Percentiles rank a stretch among this genome's conserved stretches.
Evolutionary conservation across 2,113 vertebrate species (phyloP).

Genomic region (Nycticebus coucang): DNA sequence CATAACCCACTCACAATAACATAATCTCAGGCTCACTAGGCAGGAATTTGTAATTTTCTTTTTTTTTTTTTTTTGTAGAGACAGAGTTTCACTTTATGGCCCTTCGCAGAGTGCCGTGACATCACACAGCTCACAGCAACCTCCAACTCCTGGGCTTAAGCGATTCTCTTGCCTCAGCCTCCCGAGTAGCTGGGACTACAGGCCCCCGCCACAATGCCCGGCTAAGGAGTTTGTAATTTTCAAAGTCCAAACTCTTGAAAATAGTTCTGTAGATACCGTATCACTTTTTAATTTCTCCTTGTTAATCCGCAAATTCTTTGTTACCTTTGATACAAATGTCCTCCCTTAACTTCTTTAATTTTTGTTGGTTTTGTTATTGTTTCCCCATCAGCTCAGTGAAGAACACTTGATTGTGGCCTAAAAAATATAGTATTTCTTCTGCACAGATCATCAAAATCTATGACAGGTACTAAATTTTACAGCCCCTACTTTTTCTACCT

Average conservation of each 20-base stretch:
- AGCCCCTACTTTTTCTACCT: not conserved
- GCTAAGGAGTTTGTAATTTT: not conserved
- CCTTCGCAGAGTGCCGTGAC: no score
- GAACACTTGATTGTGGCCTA: not conserved
- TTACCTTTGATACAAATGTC: not conserved
- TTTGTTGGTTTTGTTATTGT: not conserved
- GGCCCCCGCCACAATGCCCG: no score
- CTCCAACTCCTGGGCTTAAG: no score
- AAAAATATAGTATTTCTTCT: not conserved
- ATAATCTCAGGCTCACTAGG: not conserved
- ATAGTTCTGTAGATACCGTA: not conserved
- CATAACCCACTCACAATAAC: not conserved
- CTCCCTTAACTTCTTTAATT: not conserved
- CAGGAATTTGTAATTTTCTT: not conserved
- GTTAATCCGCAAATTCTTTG: not conserved
- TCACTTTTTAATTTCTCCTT: not conserved
- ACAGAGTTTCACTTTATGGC: no score
- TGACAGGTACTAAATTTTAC: not conserved
- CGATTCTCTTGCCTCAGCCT: no score
- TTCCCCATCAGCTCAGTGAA: not conserved
- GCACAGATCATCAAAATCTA: not conserved
- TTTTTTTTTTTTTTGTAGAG: no score
- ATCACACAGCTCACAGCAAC: no score
- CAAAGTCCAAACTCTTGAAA: not conserved
- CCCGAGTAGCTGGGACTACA: no score